Evolutionary conservation across 2,797 vertebrate species (phyloP).

Genomic region (Nasua narica): DNA sequence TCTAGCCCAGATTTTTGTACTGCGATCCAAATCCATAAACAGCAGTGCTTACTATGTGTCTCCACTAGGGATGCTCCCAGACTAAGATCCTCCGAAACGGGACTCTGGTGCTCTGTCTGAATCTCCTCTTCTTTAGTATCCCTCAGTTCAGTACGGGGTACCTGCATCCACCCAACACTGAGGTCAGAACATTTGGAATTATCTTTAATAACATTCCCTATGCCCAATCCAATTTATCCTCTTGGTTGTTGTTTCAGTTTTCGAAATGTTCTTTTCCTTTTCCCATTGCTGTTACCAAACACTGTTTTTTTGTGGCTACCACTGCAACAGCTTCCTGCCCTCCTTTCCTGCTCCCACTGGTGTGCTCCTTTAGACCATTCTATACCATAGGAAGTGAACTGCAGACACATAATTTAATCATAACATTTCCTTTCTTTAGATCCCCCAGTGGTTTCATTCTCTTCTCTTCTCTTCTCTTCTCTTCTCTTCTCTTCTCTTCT

Average conservation of each 20-base stretch:
- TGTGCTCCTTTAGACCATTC: not conserved
- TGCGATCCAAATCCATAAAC: not conserved
- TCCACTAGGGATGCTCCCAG: not conserved
- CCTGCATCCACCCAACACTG: not conserved
- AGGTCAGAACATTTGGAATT: not conserved
- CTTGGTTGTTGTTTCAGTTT: not conserved
- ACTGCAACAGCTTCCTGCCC: not conserved
- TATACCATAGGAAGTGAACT: not conserved
- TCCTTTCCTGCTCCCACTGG: not conserved
- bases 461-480: not conserved
- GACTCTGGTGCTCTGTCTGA: not conserved
- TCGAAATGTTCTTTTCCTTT: not conserved
- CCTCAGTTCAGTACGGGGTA: not conserved
- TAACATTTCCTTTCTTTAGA: not conserved
- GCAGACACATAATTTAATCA: not conserved
- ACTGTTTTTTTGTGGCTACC: too few relatives aligned
- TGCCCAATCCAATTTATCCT: not conserved
- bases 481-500: not conserved
- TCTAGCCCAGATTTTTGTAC: not conserved
- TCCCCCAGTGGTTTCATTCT: not conserved
- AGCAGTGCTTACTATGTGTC: not conserved
- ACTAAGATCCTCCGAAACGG: not conserved
- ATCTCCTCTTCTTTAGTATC: not conserved
- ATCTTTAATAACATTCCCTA: not conserved
- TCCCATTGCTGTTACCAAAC: not conserved